Evolutionary conservation across 2,113 vertebrate genomes (phyloP).

Genomic region (Indicator indicator): DNA sequence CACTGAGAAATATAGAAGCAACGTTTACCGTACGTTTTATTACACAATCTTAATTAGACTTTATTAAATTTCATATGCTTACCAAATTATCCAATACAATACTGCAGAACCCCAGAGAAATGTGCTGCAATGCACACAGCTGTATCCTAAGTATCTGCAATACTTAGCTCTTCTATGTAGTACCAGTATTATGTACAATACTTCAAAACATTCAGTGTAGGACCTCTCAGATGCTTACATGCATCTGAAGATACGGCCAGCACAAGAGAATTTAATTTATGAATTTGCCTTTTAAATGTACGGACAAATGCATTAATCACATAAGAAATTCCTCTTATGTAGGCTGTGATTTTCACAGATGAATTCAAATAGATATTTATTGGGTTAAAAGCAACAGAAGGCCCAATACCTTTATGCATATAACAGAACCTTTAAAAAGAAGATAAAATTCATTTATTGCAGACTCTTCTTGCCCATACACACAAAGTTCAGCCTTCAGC

Average conservation of each 20-base stretch:
- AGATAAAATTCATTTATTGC: background rate
- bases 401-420: background rate
- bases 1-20: slow-evolving; percentile 46
- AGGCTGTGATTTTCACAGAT: background rate
- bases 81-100: slow-evolving; percentile 61
- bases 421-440: background rate
- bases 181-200: background rate
- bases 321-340: background rate
- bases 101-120: slow-evolving; percentile 30
- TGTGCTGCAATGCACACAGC: background rate
- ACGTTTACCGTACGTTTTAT: slow-evolving; percentile 45
- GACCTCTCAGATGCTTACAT: background rate
- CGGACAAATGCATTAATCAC: background rate
- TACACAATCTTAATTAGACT: slow-evolving; percentile 71
- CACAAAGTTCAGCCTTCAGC: background rate
- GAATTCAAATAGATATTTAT: background rate
- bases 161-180: background rate
- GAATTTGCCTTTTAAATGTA: background rate
- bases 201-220: background rate
- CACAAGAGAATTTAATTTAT: background rate
- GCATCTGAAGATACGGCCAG: background rate
- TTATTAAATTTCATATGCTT: slow-evolving; percentile 69
- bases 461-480: background rate
- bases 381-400: background rate
- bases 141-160: background rate